Conservation (phyloP, 2,888 invertebrate species). For the Amphipoea lucens region DNA sequence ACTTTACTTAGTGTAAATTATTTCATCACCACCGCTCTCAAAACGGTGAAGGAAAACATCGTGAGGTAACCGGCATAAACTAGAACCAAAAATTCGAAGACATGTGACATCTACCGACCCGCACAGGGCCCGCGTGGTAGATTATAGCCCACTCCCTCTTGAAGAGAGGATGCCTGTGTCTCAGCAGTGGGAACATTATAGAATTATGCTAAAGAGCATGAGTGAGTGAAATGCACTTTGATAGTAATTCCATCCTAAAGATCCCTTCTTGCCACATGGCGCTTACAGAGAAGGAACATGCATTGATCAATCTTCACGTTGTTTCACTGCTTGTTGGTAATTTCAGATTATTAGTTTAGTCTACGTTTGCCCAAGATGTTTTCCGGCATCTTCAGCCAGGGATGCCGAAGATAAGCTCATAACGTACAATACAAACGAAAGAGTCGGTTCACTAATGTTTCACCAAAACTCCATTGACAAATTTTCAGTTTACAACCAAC, state of each 20-base stretch:
- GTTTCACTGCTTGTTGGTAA: neutral
- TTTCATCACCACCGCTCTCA: neutral
- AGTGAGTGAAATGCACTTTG: neutral
- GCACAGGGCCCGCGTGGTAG: too few relatives aligned
- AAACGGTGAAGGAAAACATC: neutral
- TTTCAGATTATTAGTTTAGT: slow-evolving; percentile 19
- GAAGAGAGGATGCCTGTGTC: neutral
- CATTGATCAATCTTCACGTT: neutral
- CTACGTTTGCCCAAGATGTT: neutral
- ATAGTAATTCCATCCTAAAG: neutral
- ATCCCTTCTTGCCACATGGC: neutral
- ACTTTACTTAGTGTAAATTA: neutral
- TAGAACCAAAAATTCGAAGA: neutral
- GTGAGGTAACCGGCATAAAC: neutral
- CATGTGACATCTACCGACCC: neutral
- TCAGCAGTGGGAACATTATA: neutral
- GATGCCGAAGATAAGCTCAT: neutral
- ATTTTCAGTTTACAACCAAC: too few relatives aligned
- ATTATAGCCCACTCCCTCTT: neutral
- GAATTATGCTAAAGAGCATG: neutral
- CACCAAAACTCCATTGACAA: too few relatives aligned
- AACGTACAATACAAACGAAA: neutral
- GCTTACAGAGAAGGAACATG: neutral
- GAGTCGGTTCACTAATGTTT: too few relatives aligned
- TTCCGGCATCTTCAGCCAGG: neutral